Base-by-base conservation (phyloP, 2,888 invertebrate genomes). In the Melieria omissa region DNA sequence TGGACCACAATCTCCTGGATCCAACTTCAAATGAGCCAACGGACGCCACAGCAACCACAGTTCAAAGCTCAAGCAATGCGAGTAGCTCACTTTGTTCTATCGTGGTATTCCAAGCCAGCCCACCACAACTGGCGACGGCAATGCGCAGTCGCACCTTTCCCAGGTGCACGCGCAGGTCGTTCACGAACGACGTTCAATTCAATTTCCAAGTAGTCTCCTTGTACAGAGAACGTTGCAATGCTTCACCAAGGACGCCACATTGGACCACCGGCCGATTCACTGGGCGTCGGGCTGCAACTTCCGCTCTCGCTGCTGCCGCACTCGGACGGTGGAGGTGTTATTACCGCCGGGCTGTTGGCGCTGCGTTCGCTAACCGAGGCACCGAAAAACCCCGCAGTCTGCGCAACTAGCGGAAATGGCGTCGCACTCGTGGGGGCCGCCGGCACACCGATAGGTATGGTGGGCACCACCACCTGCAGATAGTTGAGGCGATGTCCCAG, bases 401-500 rank as follows among this genome's bases (percentile, higher is more conserved):
- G 77, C 9, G 78, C 73, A 0, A 74, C 77, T 9, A 68, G 12
- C 5, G 74, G 65, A 29, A 57, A 73, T 49, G 77, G 77, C 5
- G 78, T 70, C 0, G 76, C 74, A 12, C 70, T 58, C 12, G 65
- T 55, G 12, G 70, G 54, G 7, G 73, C 47, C 12, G 49, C 29
- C 8, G 73, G 14, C 0, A 77, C 68, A 1, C 74, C 71, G 3
- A 74, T 71, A 0, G 78, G 67, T n/a, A 78, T 74, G 68, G 84
- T 83, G 12, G 86, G 86, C 58, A 87, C 86, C 66, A 86, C 85
- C 41, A 86, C 86, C 82, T 86, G 86, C 71, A 86, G 73, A 69
- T 86, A 86, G 76, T 95, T 95, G 75, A 96, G 89, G 55, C 93
- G 91, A 88, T 95, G 94, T 9, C 95, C 96, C 77, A 96, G 90